A percentile compares a stretch with the other conserved stretches of the same genome.
Conservation (phyloP, 1,140 invertebrate genomes). For the Anastrepha obliqua region DNA sequence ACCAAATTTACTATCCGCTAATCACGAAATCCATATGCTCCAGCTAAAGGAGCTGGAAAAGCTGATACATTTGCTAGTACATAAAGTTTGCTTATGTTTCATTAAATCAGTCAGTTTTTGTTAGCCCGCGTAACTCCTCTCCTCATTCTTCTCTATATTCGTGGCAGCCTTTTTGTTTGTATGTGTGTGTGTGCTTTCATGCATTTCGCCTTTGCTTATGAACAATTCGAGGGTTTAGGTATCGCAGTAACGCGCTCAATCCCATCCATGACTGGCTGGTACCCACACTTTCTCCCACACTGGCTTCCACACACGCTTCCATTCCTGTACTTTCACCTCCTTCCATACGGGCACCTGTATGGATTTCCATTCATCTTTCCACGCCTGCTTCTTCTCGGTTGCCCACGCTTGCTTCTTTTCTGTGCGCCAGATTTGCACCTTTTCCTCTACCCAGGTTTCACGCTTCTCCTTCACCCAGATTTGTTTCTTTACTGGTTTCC, state of each 20-base stretch:
- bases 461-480: slow-evolving; percentile 85
- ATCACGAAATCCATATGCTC: neutral
- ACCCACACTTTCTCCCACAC: slow-evolving; percentile 87
- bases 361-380: slow-evolving; percentile 85
- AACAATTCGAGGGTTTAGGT: neutral
- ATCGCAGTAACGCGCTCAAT: slow-evolving; percentile 72
- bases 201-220: neutral
- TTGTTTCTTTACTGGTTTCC: slow-evolving; percentile 85
- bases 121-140: neutral
- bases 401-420: slow-evolving; percentile 87
- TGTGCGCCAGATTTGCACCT: slow-evolving; percentile 84
- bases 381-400: slow-evolving; percentile 84
- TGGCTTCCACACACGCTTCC: slow-evolving; percentile 85
- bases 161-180: neutral
- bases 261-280: slow-evolving; percentile 78
- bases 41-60: neutral
- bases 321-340: slow-evolving; percentile 81
- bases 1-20: no score
- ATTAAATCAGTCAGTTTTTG: slow-evolving; percentile 21
- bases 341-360: slow-evolving; percentile 79
- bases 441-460: slow-evolving; percentile 84
- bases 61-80: neutral
- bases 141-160: neutral
- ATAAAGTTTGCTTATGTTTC: slow-evolving; percentile 2
- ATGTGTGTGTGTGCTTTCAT: neutral